Conservation (phyloP, 2,888 invertebrate genomes). For the Ditylenchus weischeri region DNA sequence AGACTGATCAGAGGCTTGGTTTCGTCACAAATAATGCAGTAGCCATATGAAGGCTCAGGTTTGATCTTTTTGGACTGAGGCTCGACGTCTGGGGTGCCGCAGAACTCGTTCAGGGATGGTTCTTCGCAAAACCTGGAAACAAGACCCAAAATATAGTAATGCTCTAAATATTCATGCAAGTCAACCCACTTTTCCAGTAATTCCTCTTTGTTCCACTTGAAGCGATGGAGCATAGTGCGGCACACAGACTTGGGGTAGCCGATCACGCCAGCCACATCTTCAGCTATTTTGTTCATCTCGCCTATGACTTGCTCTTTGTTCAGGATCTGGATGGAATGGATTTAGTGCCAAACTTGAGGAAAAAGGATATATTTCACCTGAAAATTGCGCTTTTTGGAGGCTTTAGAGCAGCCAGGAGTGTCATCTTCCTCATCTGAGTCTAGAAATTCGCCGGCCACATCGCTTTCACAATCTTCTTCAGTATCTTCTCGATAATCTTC, state of each 20-base stretch:
- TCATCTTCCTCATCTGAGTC: too few species aligned
- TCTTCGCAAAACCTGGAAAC: slow-evolving; percentile 71
- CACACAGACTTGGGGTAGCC: slow-evolving; percentile 63
- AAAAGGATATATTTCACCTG: too few species aligned
- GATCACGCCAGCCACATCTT: slow-evolving; percentile 91
- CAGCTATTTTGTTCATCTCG: slow-evolving; percentile 94
- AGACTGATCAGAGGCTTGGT: slow-evolving; percentile 66
- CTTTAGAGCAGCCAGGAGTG: too few species aligned
- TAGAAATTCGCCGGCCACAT: too few species aligned
- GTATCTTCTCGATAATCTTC: too few species aligned
- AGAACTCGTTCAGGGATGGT: slow-evolving; percentile 87
- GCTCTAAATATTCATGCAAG: slow-evolving; percentile 13
- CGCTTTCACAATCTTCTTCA: too few species aligned
- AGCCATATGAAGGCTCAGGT: slow-evolving; percentile 14
- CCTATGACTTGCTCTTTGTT: slow-evolving; percentile 87
- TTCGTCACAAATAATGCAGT: slow-evolving; percentile 47
- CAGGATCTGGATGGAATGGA: slow-evolving; percentile 35
- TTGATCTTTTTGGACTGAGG: slow-evolving; percentile 17
- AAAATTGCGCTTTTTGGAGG: too few species aligned
- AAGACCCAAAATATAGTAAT: background rate
- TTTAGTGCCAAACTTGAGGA: too few species aligned
- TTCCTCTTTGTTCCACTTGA: slow-evolving; percentile 98
- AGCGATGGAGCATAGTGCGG: slow-evolving; percentile 91
- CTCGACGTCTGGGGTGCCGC: slow-evolving; percentile 63
- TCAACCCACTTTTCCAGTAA: slow-evolving; percentile 80